Base-by-base conservation (phyloP, 2,797 vertebrate genomes). In the Ispidina lecontei region DNA sequence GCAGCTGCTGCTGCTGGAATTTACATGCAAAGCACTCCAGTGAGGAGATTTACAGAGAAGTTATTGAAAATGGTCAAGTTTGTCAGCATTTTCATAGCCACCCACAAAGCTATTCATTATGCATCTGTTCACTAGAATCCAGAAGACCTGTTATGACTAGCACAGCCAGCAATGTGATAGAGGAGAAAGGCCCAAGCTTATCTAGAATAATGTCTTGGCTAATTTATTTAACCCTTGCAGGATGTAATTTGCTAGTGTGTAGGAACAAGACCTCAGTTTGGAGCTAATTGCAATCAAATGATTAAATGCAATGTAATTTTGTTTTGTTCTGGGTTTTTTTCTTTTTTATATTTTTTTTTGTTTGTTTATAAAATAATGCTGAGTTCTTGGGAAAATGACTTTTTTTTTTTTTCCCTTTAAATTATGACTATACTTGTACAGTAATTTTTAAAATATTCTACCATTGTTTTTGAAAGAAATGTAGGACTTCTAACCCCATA, bases 1-100 rank as follows among this genome's bases (percentile, higher is more conserved):
- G 90, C 96, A 64, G 18, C 85, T 81, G 84, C 75, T 92, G 95
- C 95, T 97, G 91, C 93, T 96, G 91, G 91, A 91, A 96, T 97
- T 97, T 95, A 95, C 90, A 96, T 95, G 95, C 94, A 94, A 84
- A 95, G 55, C 87, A 91, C 90, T 96, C 67, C 28, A 94, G 91
- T 72, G 91, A 93, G 91, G 89, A 93, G 76, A 91, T 94, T 93
- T 97, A 89, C 87, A 91, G 79, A 91, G 87, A 96, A 96, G 75
- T 94, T 94, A 92, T 94, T 47, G 75, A 79, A 94, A 95, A 94
- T 87, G 89, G 94, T 95, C 49, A 92, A 95, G 91, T 94, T 93
- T 89, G 84, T 96, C 91, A 91, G 72, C 65, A 67, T 90, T 95
- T 95, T 95, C 67, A 44, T 93, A 90, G 89, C 62, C 74, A 89